Evolutionary conservation across 2,113 vertebrate species (phyloP), one percentile per base, ranked within the genome.

Genomic region (Globicephala melas): DNA sequence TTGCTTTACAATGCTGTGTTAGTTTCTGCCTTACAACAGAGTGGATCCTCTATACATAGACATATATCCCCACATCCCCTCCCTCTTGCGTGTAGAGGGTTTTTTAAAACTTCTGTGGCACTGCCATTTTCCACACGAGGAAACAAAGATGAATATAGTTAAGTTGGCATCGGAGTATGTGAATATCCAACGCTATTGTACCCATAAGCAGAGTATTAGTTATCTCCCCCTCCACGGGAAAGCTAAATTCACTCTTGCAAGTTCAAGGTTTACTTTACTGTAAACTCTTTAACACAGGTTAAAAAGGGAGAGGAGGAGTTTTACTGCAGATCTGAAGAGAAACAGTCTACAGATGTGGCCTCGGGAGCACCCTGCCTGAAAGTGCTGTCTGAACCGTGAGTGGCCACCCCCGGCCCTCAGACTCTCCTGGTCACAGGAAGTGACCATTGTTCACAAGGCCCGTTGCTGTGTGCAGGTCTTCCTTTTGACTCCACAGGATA

Each of bases 371-470:
- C 41, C 4, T 31, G 47, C 20, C 58, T 55, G 68, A 74, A 73
- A 93, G 60, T 2, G 18, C 38, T 38, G 15, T 47, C 21, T 96
- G 96, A 93, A 73, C 71, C 25, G 3, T 2, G 47, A 50, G 28
- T 71, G 60, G 85, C 44, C 88, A 18, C 58, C 14, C 0, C 6
- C 28, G 60, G 47, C 50, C 53, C 53, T 13, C 9, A 9, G 6
- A 67, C 79, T 94, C 68, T 36, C 76, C 55, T 58, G 95, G 80
- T 18, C 38, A 21, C 94, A 97, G 98, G 98, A 97, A 95, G 90
- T 13, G 26, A 62, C 95, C 95, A 98, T 98, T 97, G 98, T 98
- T 97, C 84, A 14, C 58, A 20, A 25, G 55, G n/a, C 77, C 92
- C 0, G 2, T 21, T 38, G 83, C 95, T 73, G 68, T 80, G 95